These are phyloP conservation scores for Peromyscus leucopus DNA, from an alignment of 2,113 vertebrate species.

Conservation along the genomic window DNA sequence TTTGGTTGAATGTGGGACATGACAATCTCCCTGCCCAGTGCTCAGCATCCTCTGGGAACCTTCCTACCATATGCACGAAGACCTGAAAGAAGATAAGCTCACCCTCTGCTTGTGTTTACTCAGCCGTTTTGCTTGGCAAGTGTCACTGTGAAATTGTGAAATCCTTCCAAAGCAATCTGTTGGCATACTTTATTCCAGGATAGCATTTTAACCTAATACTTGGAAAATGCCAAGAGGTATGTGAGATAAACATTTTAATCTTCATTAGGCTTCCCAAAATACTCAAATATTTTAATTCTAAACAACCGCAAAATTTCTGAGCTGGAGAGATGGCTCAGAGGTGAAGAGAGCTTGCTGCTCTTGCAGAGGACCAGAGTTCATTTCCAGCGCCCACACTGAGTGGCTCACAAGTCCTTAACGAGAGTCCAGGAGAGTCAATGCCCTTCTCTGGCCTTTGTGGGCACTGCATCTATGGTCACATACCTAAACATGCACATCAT, in stretches of 20 bases:
- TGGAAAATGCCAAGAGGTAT: background rate
- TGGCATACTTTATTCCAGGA: background rate
- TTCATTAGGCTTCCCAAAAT: constrained; percentile 38
- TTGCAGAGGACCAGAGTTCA: background rate
- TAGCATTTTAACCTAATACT: constrained; percentile 40
- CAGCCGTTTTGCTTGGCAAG: constrained; percentile 61
- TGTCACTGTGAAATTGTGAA: constrained; percentile 53
- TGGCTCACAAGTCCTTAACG: background rate
- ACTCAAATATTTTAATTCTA: constrained; percentile 18
- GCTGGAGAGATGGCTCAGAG: too few species aligned
- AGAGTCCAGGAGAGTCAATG: background rate
- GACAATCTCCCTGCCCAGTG: background rate
- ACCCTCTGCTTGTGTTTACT: constrained; percentile 64
- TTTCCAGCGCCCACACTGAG: too few species aligned
- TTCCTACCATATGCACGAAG: background rate
- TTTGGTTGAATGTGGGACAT: background rate
- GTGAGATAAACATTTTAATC: constrained; percentile 59
- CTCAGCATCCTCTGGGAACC: background rate
- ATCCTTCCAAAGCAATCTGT: constrained; percentile 59
- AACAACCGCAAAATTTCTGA: background rate
- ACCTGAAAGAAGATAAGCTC: constrained; percentile 32
- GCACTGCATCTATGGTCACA: background rate
- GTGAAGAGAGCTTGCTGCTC: too few species aligned
- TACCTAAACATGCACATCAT: background rate
- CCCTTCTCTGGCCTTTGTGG: background rate